These are phyloP conservation scores for Oceanodroma tethys DNA, from an alignment of 2,113 vertebrate genomes.

Conservation along the genomic window DNA sequence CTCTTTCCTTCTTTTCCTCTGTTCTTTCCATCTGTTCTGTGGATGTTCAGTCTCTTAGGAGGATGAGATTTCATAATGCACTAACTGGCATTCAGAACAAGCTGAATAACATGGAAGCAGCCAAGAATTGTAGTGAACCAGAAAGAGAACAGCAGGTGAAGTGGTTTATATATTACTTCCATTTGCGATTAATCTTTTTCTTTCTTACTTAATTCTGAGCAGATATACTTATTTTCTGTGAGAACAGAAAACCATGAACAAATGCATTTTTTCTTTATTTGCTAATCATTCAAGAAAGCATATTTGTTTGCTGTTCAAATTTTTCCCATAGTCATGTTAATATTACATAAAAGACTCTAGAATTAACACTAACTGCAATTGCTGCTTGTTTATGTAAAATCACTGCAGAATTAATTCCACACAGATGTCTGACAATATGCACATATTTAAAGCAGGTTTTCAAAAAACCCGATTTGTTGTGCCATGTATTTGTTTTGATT, in stretches of 20 bases:
- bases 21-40: not conserved
- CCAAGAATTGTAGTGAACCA: not conserved
- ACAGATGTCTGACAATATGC: not conserved
- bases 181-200: not conserved
- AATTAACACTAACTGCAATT: not conserved
- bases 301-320: not conserved
- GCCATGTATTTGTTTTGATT: not conserved
- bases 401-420: not conserved
- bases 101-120: not conserved
- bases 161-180: not conserved
- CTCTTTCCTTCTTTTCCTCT: not conserved
- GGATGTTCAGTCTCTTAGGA: not conserved
- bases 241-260: not conserved
- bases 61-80: not conserved
- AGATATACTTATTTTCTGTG: not conserved
- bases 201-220: not conserved
- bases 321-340: not conserved
- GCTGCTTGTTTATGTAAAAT: not conserved
- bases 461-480: not conserved
- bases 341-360: not conserved
- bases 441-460: not conserved
- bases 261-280: not conserved
- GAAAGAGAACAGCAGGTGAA: not conserved
- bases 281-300: not conserved
- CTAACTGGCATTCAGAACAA: not conserved